phyloP scores from a whole-genome alignment of 2,888 invertebrate species.

The Ectropis crepuscularia region DNA sequence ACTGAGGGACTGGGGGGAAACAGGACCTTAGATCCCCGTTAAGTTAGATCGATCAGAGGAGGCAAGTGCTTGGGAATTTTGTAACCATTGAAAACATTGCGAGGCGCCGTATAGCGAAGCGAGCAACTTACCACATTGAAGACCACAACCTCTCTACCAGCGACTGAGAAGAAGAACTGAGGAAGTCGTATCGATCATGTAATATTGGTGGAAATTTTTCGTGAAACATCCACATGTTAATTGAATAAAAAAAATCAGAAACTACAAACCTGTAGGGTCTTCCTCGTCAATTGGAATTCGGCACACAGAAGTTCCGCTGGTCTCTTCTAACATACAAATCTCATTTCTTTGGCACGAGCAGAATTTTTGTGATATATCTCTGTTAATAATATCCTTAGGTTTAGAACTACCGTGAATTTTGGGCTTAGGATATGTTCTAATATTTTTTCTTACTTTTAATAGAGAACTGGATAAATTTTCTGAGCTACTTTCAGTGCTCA shows the following conservation, averaged over 20 bases:
- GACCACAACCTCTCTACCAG: no score
- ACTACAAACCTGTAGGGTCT: conserved; percentile 84
- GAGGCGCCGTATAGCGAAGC: no score
- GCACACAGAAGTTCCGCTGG: conserved; percentile 85
- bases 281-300: conserved; percentile 76
- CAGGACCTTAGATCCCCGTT: no score
- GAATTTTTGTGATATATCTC: conserved; percentile 72
- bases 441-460: conserved; percentile 75
- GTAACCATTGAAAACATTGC: no score
- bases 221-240: background rate
- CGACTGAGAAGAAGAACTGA: no score
- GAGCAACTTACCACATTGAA: no score
- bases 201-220: no score
- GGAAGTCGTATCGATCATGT: no score
- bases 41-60: no score
- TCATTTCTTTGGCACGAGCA: conserved; percentile 84
- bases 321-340: conserved; percentile 87
- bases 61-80: no score
- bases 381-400: conserved; percentile 68
- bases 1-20: no score
- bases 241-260: conserved; percentile 2
- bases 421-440: conserved; percentile 70
- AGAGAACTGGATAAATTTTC: conserved; percentile 59
- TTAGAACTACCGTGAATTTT: conserved; percentile 55
- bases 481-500: conserved; percentile 56